phyloP scores from a whole-genome alignment of 2,113 vertebrate species.

The Salvelinus sp. region DNA sequence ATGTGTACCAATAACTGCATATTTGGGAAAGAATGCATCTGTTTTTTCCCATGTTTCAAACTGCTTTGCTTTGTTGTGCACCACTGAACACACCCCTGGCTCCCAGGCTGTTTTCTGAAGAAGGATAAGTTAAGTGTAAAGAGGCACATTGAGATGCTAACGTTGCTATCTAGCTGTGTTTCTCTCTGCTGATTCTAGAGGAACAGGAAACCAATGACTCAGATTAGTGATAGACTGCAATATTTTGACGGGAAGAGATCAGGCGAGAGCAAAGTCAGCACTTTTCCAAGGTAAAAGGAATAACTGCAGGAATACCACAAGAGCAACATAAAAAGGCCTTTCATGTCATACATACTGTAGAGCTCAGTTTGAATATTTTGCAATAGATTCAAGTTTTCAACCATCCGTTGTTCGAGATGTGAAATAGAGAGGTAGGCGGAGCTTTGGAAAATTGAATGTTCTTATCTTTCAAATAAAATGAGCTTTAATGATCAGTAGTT shows the following conservation, averaged over 20 bases:
- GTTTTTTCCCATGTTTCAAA: no score
- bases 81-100: neutral
- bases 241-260: constrained; percentile 24
- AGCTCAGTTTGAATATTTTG: neutral
- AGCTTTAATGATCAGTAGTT: neutral
- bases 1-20: neutral
- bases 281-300: constrained; percentile 11
- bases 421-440: no score
- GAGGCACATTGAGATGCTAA: constrained; percentile 12
- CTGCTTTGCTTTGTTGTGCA: no score
- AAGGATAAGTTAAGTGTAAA: neutral
- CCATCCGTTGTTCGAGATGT: no score
- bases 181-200: constrained; percentile 5
- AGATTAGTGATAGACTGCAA: constrained; percentile 9
- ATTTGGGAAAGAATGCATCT: neutral
- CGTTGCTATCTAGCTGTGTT: neutral
- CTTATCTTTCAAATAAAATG: neutral
- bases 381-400: no score
- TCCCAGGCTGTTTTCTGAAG: no score
- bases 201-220: neutral
- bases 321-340: neutral
- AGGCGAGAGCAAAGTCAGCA: constrained; percentile 6
- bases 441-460: neutral
- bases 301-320: neutral
- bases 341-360: no score